Base-by-base conservation (phyloP, 2,888 invertebrate genomes). In the Pristionchus arcanus region DNA sequence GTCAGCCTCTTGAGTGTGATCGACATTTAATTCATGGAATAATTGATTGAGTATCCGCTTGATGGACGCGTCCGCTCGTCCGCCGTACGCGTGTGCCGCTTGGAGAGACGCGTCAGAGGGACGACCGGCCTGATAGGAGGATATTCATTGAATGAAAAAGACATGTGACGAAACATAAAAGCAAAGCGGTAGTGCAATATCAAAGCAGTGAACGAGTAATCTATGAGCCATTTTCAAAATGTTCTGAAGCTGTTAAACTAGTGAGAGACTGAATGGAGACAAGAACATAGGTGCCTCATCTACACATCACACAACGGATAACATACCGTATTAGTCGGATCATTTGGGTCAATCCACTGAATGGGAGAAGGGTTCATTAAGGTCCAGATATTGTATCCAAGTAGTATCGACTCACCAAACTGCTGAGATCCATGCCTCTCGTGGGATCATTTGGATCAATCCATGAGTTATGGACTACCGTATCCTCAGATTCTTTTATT, bases 371-470 rank as follows among this genome's bases (percentile, higher is more conserved):
- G 25, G 63, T 21, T 42, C 19, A 74, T 19, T 15, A 66, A n/a
- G 66, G 5, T 66, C 15, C 42, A 31, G 19, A 37, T 42, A 16
- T 13, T 7, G 42, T 49, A 37, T 37, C 37, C 34, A n/a, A 63
- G n/a, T 7, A 63, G 11, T 11, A 63, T 15, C 11, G 42, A 81
- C 81, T 68, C 15, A 87, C 87, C 68, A 42, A 42, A 42, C 31
- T n/a, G 7, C n/a, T 28, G 37, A 68, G 66, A 68, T 66, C 87
- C 87, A 87, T 68, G 68, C 68, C 68, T 49, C 77, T 53, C 34
- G 88, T 88, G 0, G 88, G 88, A 55, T 88, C 88, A 77, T 88
- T 88, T n/a, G 88, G 88, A 88, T 88, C 88, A 25, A 88, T 55
- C 88, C 88, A 88, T 77, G 15, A 19, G 9, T 87, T 66, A 15